Base-by-base conservation (phyloP, 2,888 invertebrate species). In the Seira ritae region DNA sequence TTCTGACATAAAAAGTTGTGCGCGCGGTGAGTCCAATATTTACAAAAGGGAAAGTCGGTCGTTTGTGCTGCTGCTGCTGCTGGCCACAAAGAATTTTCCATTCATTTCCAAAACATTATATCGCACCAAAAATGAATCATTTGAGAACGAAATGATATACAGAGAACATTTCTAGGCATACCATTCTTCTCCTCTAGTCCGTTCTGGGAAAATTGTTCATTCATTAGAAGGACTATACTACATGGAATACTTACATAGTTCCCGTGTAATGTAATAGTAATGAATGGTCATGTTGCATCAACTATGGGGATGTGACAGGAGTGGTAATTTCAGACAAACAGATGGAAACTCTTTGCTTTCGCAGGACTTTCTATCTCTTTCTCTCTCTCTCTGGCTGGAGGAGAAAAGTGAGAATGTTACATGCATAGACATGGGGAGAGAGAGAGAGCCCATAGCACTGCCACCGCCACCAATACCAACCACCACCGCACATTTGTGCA, bases 401-500 rank as follows among this genome's bases (percentile, higher is more conserved):
- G 31, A 31, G 31, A 31, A 31, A 31, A 31, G 31, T 31, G 31
- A 31, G 31, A 31, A 31, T 31, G 8, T 31, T 31, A 2, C n/a
- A n/a, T n/a, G n/a, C n/a, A n/a, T n/a, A n/a, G n/a, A n/a, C n/a
- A n/a, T n/a, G 31, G 0, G 24, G 19, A 31, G 37, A 17, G 62
- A 62, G 37, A 74, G 8, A 19, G 6, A 37, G 6, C 31, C 69
- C 19, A n/a, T 23, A n/a, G n/a, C 31, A 46, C 55, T 79, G 71
- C 78, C 75, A 31, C 31, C 8, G 8, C 31, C 31, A 31, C 31
- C 31, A 31, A 4, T 8, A 31, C 31, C 31, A 31, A n/a, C n/a
- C 8, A 31, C 80, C 68, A 72, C 80, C 80, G 17, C 55, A 80
- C 74, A 80, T 80, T 80, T 80, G 73, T 80, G 80, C 74, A 80